These are phyloP conservation scores for Mystacornis crossleyi DNA, from an alignment of 2,113 vertebrate genomes.

Conservation along the genomic window DNA sequence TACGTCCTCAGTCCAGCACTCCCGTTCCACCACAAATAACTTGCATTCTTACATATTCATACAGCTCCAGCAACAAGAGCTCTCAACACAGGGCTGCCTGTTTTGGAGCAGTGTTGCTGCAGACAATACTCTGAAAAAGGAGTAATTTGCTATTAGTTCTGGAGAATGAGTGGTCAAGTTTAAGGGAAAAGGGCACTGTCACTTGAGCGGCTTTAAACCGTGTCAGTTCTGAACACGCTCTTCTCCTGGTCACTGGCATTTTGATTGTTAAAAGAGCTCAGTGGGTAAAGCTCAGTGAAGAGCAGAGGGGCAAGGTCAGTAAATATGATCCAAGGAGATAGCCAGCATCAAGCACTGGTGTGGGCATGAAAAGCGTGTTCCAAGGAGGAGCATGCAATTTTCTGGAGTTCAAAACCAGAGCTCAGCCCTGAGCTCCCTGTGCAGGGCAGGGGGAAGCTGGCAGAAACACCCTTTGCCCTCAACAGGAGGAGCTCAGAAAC, in stretches of 20 bases:
- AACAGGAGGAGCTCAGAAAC: neutral
- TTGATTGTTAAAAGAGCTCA: neutral
- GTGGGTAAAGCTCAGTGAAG: neutral
- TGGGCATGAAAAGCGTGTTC: neutral
- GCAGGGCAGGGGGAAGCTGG: neutral
- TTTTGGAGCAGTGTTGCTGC: neutral
- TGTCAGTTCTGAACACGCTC: neutral
- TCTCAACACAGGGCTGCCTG: neutral
- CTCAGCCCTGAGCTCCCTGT: neutral
- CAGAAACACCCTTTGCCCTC: neutral
- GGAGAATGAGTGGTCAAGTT: neutral
- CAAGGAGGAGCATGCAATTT: neutral
- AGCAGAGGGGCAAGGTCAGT: neutral
- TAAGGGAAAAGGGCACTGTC: conserved; percentile 3
- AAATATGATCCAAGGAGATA: neutral
- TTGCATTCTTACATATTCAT: neutral
- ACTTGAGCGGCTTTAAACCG: neutral
- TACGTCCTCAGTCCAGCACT: neutral
- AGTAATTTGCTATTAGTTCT: neutral
- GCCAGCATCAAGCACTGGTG: neutral
- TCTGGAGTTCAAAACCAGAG: neutral
- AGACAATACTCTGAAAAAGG: neutral
- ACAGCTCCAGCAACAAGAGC: neutral
- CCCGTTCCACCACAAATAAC: neutral
- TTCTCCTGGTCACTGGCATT: neutral